Evolutionary conservation across 2,113 vertebrate species (phyloP).

Genomic region (Blennius ocellaris): DNA sequence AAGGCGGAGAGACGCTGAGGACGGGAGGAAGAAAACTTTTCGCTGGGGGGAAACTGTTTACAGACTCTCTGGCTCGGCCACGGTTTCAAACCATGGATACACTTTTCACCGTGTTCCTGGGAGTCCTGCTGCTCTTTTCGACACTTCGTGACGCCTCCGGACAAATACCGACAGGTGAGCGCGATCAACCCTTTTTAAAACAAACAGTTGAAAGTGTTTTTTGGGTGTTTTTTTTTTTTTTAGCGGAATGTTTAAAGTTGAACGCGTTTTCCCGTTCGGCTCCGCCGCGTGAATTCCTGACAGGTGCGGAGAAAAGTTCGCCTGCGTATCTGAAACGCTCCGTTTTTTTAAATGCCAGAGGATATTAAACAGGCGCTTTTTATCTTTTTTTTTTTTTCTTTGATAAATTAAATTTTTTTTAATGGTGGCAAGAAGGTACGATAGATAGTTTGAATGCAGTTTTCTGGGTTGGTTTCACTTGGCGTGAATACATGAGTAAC

Average conservation of each 20-base stretch:
- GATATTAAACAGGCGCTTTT: too few relatives aligned
- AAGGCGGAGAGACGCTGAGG: neutral
- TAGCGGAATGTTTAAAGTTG: too few relatives aligned
- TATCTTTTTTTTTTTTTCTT: too few relatives aligned
- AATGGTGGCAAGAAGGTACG: too few relatives aligned
- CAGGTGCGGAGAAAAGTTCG: conserved; percentile 70
- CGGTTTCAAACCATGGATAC: conserved; percentile 74
- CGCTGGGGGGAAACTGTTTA: conserved; percentile 50
- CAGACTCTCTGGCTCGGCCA: conserved; percentile 32
- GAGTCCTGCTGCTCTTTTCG: conserved; percentile 64
- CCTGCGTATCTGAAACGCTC: conserved; percentile 1
- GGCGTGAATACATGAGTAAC: neutral
- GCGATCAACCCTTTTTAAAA: neutral
- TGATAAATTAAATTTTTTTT: too few relatives aligned
- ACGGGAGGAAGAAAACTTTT: conserved; percentile 55
- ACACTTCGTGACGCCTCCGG: conserved; percentile 28
- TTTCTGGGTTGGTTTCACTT: neutral
- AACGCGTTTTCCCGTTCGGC: neutral
- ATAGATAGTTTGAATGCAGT: too few relatives aligned
- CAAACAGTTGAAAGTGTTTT: neutral
- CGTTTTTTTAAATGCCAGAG: neutral
- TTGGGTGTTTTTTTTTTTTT: neutral
- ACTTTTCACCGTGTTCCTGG: conserved; percentile 57
- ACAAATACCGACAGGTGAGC: conserved; percentile 75
- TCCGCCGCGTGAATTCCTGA: conserved; percentile 5